These are phyloP conservation scores for Drosophila incognita DNA, from an alignment of 2,888 invertebrate genomes.

Conservation along the genomic window DNA sequence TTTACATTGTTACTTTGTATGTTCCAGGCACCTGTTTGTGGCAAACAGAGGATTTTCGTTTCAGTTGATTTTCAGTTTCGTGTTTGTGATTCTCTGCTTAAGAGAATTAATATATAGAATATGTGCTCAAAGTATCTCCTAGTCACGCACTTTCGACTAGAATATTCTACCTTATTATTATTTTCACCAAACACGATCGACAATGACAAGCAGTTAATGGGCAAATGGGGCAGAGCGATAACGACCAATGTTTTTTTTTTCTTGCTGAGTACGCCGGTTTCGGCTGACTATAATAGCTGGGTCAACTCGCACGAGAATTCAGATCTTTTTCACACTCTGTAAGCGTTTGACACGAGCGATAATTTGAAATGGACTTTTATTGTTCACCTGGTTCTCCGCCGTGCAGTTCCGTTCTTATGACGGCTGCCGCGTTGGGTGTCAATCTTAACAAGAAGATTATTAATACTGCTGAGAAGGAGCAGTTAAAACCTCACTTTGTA, in stretches of 20 bases:
- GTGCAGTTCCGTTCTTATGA: conserved; percentile 87
- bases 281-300: conserved; percentile 25
- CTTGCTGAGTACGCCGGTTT: not conserved
- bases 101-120: not conserved
- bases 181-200: too few species aligned
- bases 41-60: not conserved
- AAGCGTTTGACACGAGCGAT: conserved; percentile 2
- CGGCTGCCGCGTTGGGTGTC: conserved; percentile 89
- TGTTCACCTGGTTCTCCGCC: conserved; percentile 87
- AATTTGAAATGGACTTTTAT: conserved; percentile 87
- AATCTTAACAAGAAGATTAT: conserved; percentile 87
- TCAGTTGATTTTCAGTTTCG: not conserved
- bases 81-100: not conserved
- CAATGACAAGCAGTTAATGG: not conserved
- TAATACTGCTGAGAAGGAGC: conserved; percentile 87
- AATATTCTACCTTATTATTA: not conserved
- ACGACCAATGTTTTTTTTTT: not conserved
- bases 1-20: too few species aligned
- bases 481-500: conserved; percentile 88
- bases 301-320: not conserved
- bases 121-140: not conserved
- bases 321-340: conserved; percentile 27
- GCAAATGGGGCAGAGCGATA: conserved; percentile 4
- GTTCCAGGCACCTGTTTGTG: not conserved
- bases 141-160: not conserved